Evolutionary conservation across 2,113 vertebrate species (phyloP), one percentile per base, ranked within the genome.

Genomic region (Hypomesus transpacificus): DNA sequence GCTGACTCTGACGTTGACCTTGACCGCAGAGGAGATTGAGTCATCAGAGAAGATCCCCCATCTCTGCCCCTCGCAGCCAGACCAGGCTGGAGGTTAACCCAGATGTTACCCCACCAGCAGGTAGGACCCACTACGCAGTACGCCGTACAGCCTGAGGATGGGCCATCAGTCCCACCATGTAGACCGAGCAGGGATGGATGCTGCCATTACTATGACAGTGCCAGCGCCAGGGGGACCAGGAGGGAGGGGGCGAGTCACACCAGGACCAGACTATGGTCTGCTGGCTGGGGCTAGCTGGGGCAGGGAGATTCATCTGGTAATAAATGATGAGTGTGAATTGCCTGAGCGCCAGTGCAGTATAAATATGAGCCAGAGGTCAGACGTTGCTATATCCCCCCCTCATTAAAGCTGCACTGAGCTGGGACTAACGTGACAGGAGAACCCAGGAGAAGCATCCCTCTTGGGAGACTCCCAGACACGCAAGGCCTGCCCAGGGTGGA

Each of bases 251-350:
- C 4, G 31, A 6, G 31, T 6, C 4, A 34, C 4, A 34, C 4
- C 31, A 6, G 31, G 31, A 7, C 31, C 31, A 34, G 31, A 34
- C 31, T 34, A 34, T 34, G 31, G 31, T 34, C 18, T 18, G n/a
- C 63, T 56, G 16, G n/a, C 53, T 7, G 24, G 39, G 39, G 21
- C 13, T 34, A 24, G 20, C 51, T 50, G 24, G 13, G 24, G 21
- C 24, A 72, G 63, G 80, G 75, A 81, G 73, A 77, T 84, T 80
- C 70, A 83, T 77, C 69, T 60, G 34, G 54, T 69, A 78, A 79
- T 87, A 86, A 88, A 76, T 79, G 63, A 83, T 76, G 74, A 74
- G 77, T 53, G 69, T 85, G 76, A 82, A 87, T 87, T 75, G 73
- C 54, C 1, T 50, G 73, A 66, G 76, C 72, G 70, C 78, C 75